Evolutionary conservation across 1,140 invertebrate genomes (phyloP).

Genomic region (Philotrypesis tridentata): DNA sequence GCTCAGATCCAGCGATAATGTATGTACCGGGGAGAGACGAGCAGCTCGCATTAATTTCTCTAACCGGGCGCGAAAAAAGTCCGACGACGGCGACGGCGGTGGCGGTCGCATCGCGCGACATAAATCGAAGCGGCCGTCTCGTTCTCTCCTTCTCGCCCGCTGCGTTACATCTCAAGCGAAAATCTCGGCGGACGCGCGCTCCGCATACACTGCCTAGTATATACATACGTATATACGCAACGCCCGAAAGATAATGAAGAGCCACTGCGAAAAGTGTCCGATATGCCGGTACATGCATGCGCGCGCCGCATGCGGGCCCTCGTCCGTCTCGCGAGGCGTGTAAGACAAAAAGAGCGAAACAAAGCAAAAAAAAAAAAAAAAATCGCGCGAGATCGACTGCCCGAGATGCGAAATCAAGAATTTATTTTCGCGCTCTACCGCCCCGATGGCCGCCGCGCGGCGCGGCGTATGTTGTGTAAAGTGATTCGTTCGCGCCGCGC

Average conservation of each 20-base stretch:
- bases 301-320: not conserved
- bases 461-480: too few species aligned
- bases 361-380: not conserved
- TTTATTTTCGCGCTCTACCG: conserved; percentile 3
- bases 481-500: too few species aligned
- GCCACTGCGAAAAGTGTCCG: conserved; percentile 41
- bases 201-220: too few species aligned
- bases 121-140: not conserved
- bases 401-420: conserved; percentile 8
- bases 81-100: not conserved
- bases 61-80: too few species aligned
- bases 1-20: not conserved
- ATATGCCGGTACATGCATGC: conserved; percentile 40
- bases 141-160: not conserved
- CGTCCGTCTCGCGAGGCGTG: not conserved
- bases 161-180: conserved; percentile 19
- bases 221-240: not conserved
- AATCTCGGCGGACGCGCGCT: not conserved
- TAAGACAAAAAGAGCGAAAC: too few species aligned
- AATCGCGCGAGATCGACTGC: conserved; percentile 25
- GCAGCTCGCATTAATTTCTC: not conserved
- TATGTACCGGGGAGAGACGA: too few species aligned
- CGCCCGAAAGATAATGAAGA: conserved; percentile 18
- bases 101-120: not conserved
- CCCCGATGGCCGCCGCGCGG: too few species aligned